Percentiles rank a stretch among this genome's conserved stretches.
phyloP scores from a whole-genome alignment of 2,113 vertebrate genomes.

The Ranitomeya imitator region DNA sequence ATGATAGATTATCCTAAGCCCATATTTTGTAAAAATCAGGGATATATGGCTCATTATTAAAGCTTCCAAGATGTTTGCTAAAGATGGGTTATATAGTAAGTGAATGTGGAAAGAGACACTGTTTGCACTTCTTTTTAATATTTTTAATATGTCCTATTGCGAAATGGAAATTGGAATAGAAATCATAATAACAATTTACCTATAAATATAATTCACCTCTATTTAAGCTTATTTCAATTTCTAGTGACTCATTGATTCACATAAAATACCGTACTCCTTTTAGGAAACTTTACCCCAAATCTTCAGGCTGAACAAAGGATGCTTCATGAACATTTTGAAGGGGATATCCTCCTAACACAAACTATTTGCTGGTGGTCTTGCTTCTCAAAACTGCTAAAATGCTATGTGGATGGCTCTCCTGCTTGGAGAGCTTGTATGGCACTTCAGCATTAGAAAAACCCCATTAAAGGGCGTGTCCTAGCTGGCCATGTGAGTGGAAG shows the following conservation, averaged over 20 bases:
- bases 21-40: background rate
- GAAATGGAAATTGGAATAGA: background rate
- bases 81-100: background rate
- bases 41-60: background rate
- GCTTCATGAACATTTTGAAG: background rate
- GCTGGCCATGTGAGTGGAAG: too few relatives aligned
- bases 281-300: background rate
- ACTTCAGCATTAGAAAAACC: background rate
- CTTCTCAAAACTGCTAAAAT: background rate
- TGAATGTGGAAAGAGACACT: background rate
- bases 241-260: background rate
- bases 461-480: too few relatives aligned
- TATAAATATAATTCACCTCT: background rate
- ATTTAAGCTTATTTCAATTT: background rate
- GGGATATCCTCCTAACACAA: background rate
- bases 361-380: background rate
- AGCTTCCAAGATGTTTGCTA: background rate
- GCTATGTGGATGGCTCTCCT: background rate
- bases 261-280: conserved; percentile 2
- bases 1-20: background rate
- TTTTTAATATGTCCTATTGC: background rate
- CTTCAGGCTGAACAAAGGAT: background rate
- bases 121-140: background rate
- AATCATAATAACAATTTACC: conserved; percentile 5
- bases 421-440: background rate